Conservation (phyloP, 2,113 vertebrate species). For the Dasyprocta punctata region DNA sequence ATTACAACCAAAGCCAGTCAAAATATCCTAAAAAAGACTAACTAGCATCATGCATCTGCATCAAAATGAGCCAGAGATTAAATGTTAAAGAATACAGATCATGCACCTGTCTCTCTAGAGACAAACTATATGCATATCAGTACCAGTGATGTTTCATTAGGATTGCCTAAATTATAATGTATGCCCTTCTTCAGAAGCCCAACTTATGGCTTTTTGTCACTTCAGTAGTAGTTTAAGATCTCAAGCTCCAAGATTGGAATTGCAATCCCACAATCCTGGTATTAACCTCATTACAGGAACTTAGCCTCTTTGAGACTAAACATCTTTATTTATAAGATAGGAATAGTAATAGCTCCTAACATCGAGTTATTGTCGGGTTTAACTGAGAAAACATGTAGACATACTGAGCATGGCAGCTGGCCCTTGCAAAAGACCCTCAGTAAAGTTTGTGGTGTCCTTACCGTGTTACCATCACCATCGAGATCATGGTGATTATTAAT, state of each 20-base stretch:
- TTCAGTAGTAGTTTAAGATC: background rate
- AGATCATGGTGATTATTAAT: background rate
- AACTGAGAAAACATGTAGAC: background rate
- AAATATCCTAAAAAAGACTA: background rate
- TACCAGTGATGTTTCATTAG: background rate
- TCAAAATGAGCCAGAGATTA: background rate
- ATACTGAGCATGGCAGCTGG: background rate
- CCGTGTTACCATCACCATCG: background rate
- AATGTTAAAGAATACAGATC: background rate
- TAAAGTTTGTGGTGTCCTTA: background rate
- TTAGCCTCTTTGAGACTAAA: background rate
- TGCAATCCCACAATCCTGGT: background rate
- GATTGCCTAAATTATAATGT: background rate
- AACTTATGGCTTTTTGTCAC: background rate
- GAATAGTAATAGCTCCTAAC: background rate
- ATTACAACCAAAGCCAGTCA: background rate
- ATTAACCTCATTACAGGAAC: background rate
- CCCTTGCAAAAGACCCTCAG: background rate
- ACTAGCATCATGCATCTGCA: background rate
- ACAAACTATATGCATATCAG: background rate
- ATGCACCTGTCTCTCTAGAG: background rate
- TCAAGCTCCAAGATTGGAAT: background rate
- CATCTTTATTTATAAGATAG: background rate
- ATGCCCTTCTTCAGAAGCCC: background rate
- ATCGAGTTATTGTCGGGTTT: background rate